Evolutionary conservation across 2,113 vertebrate genomes (phyloP), one percentile per base, ranked within the genome.

Genomic region (Girardinichthys multiradiatus): DNA sequence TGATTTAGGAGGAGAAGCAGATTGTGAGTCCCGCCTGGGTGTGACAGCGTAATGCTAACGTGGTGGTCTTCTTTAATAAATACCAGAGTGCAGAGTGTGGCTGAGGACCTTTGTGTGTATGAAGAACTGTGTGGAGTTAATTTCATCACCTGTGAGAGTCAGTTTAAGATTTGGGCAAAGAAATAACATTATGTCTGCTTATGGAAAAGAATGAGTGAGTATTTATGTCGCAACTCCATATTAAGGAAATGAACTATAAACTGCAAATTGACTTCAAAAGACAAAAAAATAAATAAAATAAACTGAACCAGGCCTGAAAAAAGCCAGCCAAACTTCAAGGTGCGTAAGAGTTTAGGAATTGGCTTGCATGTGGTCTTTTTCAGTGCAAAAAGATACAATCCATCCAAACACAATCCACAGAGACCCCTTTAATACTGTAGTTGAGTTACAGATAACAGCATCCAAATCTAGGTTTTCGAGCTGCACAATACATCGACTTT

Each of bases 11-110:
- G 80, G 67, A 76, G 63, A 7, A 37, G 31, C 64, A 54, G 60
- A 72, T 21, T 2, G 14, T 29, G 68, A 64, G 27, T 57, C 57
- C 35, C 24, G 12, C 68, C 68, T 33, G 80, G 60, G 82, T 72
- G 84, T 75, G 27, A 76, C 72, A 85, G 77, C 51, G 62, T 29
- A 85, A 64, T 8, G 31, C 67, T 72, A 73, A 84, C 70, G 77
- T 70, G 84, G 73, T 79, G 84, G 82, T 77, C 70, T 30, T 31
- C 31, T 71, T 31, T 64, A 80, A 86, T 85, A 60, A 81, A 69
- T 83, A 77, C 58, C 63, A 59, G 69, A 19, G 59, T 17, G 31
- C 3, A 17, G 54, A n/a, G 31, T 2, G 35, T 15, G 39, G 57
- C 0, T 58, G 72, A 33, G n/a, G 17, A 29, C 24, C 14, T 60